Conservation (phyloP, 1,140 invertebrate species). For the Drosophila insularis region DNA sequence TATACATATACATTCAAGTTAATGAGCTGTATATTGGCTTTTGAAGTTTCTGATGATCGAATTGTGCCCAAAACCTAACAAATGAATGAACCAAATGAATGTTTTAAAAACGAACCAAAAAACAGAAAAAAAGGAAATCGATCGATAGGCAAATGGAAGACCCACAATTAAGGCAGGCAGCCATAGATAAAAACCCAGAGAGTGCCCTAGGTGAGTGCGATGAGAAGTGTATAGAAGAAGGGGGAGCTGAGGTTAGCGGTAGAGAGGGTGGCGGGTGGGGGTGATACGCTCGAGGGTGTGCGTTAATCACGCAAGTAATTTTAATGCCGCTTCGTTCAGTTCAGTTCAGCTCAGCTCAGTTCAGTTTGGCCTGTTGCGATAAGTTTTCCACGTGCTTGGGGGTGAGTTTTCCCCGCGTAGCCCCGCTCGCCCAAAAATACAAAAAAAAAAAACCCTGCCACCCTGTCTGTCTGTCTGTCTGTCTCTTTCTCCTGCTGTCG, state of each 20-base stretch:
- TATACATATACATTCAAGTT: conserved; percentile 6
- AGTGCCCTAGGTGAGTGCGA: conserved; percentile 5
- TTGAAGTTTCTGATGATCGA: conserved; percentile 65
- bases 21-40: conserved; percentile 71
- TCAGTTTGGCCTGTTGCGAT: conserved; percentile 46
- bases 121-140: conserved; percentile 55
- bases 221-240: neutral
- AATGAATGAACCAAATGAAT: neutral
- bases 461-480: neutral
- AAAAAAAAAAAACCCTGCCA: no score
- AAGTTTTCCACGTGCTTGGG: conserved; percentile 50
- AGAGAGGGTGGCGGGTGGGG: neutral
- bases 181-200: conserved; percentile 71
- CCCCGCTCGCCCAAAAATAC: no score
- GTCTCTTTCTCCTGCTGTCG: conserved; percentile 28
- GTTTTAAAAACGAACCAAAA: conserved; percentile 1
- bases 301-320: conserved; percentile 80
- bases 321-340: conserved; percentile 57
- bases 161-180: conserved; percentile 77
- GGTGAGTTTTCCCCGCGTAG: conserved; percentile 59
- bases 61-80: conserved; percentile 21
- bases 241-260: neutral
- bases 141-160: conserved; percentile 77
- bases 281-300: conserved; percentile 68
- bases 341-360: neutral